Conservation (phyloP, 2,113 vertebrate genomes). For the Chascanopsetta lugubris region DNA sequence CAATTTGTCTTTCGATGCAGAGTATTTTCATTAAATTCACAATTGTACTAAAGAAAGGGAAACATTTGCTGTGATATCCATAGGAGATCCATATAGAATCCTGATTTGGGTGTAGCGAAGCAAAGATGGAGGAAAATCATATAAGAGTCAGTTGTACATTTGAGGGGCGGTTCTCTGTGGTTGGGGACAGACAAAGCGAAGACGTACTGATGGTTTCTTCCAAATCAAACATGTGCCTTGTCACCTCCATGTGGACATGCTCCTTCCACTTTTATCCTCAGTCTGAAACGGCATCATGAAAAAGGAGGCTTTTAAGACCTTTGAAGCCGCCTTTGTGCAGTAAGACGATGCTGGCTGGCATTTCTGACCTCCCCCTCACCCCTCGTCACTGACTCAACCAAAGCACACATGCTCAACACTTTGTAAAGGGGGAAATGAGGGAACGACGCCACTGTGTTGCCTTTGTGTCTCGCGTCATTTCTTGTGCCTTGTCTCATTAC, state of each 20-base stretch:
- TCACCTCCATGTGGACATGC: conserved; percentile 19
- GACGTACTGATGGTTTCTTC: neutral
- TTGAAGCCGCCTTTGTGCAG: conserved; percentile 23
- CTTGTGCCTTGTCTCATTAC: conserved; percentile 13
- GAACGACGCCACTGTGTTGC: neutral
- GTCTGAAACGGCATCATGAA: conserved; percentile 14
- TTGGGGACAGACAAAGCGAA: conserved; percentile 6
- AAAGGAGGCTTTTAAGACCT: conserved; percentile 14
- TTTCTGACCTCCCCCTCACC: conserved; percentile 41
- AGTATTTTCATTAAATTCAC: too few relatives aligned
- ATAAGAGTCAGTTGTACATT: neutral
- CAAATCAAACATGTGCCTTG: conserved; percentile 14
- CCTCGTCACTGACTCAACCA: conserved; percentile 14
- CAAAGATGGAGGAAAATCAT: neutral
- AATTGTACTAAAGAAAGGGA: too few relatives aligned
- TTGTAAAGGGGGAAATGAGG: neutral
- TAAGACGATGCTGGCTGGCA: conserved; percentile 33
- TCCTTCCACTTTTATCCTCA: conserved; percentile 22
- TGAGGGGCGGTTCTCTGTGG: neutral
- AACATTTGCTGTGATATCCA: too few relatives aligned
- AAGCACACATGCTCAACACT: neutral
- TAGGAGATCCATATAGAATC: too few relatives aligned
- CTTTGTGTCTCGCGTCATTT: conserved; percentile 12
- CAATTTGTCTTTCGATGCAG: too few relatives aligned
- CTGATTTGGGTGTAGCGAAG: neutral